Conservation (phyloP, 2,888 invertebrate genomes). For the Laspeyria flexula region DNA sequence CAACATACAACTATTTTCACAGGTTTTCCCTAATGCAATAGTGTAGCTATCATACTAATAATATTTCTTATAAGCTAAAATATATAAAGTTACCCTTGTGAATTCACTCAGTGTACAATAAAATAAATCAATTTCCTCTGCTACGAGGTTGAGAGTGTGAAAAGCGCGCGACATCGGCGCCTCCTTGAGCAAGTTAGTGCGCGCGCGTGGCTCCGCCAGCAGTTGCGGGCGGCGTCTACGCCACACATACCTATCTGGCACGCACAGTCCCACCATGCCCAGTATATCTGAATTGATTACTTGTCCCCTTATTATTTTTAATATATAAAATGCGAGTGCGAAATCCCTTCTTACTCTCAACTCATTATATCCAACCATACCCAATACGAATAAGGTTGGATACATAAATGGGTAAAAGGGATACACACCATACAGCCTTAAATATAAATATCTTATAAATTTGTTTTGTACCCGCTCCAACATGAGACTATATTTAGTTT, state of each 20-base stretch:
- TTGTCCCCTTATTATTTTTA: background rate
- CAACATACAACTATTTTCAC: too few relatives aligned
- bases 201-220: background rate
- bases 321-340: background rate
- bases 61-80: too few relatives aligned
- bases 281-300: background rate
- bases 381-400: background rate
- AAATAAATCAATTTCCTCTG: too few relatives aligned
- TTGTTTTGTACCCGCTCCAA: slow-evolving; percentile 2
- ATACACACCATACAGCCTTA: too few relatives aligned
- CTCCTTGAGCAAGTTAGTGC: background rate
- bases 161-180: background rate
- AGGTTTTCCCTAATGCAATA: too few relatives aligned
- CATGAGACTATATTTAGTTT: slow-evolving; percentile 6
- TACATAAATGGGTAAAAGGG: background rate
- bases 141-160: background rate
- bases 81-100: too few relatives aligned
- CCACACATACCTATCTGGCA: background rate
- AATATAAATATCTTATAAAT: background rate
- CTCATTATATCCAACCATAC: background rate
- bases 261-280: background rate
- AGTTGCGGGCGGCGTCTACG: background rate
- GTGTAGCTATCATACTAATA: too few relatives aligned
- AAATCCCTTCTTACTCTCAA: background rate
- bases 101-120: too few relatives aligned